Percentiles rank a stretch among this genome's conserved stretches.
phyloP scores from a whole-genome alignment of 2,797 vertebrate species.

The Hydrophis major region DNA sequence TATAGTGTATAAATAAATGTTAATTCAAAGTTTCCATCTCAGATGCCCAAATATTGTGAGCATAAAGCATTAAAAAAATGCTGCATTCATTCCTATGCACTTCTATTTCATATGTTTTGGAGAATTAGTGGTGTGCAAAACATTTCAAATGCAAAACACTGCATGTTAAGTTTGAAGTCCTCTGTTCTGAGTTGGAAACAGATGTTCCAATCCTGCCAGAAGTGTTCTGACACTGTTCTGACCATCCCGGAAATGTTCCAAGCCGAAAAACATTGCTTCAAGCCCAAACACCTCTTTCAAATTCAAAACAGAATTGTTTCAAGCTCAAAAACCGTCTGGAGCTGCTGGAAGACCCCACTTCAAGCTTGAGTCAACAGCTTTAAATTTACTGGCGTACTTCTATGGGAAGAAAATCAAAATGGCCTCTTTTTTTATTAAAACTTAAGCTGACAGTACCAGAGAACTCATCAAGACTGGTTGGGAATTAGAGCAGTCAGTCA shows the following conservation, averaged over 20 bases:
- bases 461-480: background rate
- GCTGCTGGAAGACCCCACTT: background rate
- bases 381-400: background rate
- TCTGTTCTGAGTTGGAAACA: background rate
- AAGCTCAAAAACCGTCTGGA: background rate
- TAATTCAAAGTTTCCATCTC: background rate
- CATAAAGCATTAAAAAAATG: background rate
- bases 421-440: background rate
- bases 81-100: background rate
- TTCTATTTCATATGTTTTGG: background rate
- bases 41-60: background rate
- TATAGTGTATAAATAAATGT: background rate
- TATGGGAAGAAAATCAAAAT: background rate
- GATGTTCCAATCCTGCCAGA: background rate
- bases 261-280: background rate
- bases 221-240: background rate
- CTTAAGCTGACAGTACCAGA: background rate
- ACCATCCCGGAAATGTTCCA: background rate
- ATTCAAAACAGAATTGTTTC: background rate
- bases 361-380: background rate
- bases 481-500: background rate
- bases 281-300: background rate
- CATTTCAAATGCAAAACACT: background rate
- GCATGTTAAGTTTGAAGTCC: background rate
- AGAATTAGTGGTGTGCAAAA: background rate